Conservation (phyloP, 2,113 vertebrate genomes). For the Podilymbus podiceps region DNA sequence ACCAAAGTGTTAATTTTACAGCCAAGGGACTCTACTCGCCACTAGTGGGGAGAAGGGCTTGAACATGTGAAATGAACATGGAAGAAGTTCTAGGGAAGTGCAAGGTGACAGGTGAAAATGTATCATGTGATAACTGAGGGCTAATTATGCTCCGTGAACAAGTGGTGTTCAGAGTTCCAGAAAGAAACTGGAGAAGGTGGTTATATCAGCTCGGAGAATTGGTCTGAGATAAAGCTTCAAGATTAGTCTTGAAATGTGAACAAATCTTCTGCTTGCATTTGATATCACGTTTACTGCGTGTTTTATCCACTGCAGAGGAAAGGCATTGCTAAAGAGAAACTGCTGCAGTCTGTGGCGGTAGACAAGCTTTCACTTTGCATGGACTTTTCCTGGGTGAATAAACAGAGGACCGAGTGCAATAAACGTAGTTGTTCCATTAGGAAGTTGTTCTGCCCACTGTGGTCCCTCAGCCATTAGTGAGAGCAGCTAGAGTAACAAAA, state of each 20-base stretch:
- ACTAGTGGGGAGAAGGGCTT: neutral
- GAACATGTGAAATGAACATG: neutral
- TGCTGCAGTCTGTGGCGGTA: neutral
- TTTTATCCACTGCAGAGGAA: neutral
- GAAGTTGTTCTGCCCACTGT: neutral
- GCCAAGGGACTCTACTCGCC: neutral
- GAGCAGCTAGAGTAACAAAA: neutral
- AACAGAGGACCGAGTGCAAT: neutral
- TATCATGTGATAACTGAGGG: neutral
- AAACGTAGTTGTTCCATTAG: neutral
- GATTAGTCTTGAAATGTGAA: neutral
- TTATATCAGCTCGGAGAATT: neutral
- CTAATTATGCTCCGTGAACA: neutral
- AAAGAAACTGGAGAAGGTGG: neutral
- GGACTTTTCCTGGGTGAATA: neutral
- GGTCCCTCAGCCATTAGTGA: neutral
- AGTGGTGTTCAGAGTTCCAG: neutral
- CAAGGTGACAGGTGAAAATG: neutral
- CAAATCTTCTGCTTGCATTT: neutral
- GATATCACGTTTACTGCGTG: neutral
- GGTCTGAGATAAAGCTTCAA: neutral
- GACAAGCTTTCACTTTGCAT: neutral
- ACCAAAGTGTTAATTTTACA: neutral
- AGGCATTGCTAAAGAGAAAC: neutral
- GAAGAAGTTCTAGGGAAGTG: neutral